Conservation (phyloP, 2,797 vertebrate species). For the Kryptopterus vitreolus region DNA sequence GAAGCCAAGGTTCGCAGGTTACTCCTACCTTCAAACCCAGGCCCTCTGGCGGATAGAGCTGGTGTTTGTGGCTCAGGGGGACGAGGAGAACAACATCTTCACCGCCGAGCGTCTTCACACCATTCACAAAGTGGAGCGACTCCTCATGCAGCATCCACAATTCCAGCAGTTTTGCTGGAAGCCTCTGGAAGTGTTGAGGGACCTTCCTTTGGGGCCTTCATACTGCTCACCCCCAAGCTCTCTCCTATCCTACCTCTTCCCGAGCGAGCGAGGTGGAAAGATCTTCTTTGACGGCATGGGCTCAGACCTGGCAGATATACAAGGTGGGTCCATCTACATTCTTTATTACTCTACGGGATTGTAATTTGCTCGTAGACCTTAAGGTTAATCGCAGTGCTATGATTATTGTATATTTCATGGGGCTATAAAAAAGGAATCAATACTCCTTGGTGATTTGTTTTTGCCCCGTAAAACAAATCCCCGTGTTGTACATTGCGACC, state of each 20-base stretch:
- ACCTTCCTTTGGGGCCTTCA: slow-evolving; percentile 89
- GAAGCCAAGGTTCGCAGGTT: slow-evolving; percentile 66
- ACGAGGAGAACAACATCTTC: slow-evolving; percentile 89
- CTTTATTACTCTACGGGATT: too few relatives aligned
- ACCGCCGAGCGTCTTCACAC: slow-evolving; percentile 89
- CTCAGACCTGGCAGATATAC: slow-evolving; percentile 93
- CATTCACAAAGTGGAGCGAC: slow-evolving; percentile 87
- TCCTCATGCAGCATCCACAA: slow-evolving; percentile 92
- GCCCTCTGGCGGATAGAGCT: slow-evolving; percentile 95
- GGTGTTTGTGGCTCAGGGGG: slow-evolving; percentile 90
- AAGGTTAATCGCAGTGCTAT: too few relatives aligned
- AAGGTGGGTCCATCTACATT: slow-evolving; percentile 73
- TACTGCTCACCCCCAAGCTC: slow-evolving; percentile 97
- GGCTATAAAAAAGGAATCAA: not conserved
- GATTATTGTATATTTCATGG: too few relatives aligned
- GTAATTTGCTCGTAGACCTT: too few relatives aligned
- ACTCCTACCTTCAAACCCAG: slow-evolving; percentile 87
- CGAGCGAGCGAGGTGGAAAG: slow-evolving; percentile 90
- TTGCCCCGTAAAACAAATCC: not conserved
- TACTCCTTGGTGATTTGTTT: not conserved
- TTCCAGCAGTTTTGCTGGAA: slow-evolving; percentile 98
- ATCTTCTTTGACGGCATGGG: slow-evolving; percentile 98
- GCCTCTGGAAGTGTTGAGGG: slow-evolving; percentile 88
- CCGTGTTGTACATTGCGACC: not conserved
- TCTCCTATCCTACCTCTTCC: slow-evolving; percentile 95